A percentile compares a stretch with the other conserved stretches of the same genome.
phyloP scores from a whole-genome alignment of 2,888 invertebrate species.

The Sinohyriopsis cumingii region DNA sequence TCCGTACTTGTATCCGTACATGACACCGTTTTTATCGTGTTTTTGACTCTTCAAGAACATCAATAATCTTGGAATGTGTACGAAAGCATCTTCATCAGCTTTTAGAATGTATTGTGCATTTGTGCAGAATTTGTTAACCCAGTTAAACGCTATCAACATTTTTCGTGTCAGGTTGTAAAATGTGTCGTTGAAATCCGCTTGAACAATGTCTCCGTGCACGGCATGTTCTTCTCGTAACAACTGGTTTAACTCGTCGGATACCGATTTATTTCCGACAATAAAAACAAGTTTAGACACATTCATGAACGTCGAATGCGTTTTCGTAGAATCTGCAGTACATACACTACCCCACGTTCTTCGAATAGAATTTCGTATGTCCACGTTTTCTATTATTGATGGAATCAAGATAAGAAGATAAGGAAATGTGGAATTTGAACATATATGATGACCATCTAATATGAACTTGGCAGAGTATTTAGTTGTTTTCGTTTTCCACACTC shows the following conservation, averaged over 20 bases:
- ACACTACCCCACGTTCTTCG: slow-evolving; percentile 45
- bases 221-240: slow-evolving; percentile 23
- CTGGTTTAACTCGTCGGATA: slow-evolving; percentile 6
- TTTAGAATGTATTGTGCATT: slow-evolving; percentile 39
- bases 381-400: slow-evolving; percentile 36
- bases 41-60: slow-evolving; percentile 15
- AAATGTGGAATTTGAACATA: slow-evolving; percentile 18
- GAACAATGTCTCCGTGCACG: slow-evolving; percentile 35
- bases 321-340: slow-evolving; percentile 17
- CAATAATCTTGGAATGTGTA: slow-evolving; percentile 32
- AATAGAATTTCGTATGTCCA: slow-evolving; percentile 35
- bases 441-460: slow-evolving; percentile 16
- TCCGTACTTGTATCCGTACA: slow-evolving; percentile 34
- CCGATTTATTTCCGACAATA: slow-evolving; percentile 30
- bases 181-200: slow-evolving; percentile 38
- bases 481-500: slow-evolving; percentile 22
- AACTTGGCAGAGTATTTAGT: slow-evolving; percentile 30
- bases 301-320: slow-evolving; percentile 6
- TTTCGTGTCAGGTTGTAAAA: slow-evolving; percentile 42
- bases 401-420: slow-evolving; percentile 44
- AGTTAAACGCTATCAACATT: slow-evolving; percentile 38
- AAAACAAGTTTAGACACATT: slow-evolving; percentile 35
- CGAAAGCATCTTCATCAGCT: slow-evolving; percentile 44
- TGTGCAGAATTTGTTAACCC: slow-evolving; percentile 33
- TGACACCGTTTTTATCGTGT: slow-evolving; percentile 24